Evolutionary conservation across 1,140 invertebrate species (phyloP), one percentile per base, ranked within the genome.

Genomic region (Pectinophora gossypiella): DNA sequence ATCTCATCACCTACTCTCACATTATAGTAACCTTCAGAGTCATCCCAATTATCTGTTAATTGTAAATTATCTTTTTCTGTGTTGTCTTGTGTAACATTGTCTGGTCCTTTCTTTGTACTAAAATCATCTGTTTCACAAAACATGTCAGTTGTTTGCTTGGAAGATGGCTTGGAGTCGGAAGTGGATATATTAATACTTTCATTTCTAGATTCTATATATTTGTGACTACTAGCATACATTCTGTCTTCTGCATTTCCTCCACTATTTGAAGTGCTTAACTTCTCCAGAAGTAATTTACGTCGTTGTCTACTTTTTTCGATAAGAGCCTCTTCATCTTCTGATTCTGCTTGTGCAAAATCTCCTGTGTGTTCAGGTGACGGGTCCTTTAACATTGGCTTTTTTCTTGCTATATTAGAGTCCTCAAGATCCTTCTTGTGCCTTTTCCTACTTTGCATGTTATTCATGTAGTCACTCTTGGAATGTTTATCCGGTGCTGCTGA

Each of bases 1-100:
- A 99, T 82, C 0, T 93, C 92, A 90, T 99, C 98, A 4, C 98
- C 97, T 69, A 99, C 96, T 62, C 97, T 91, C 13, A 99, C 96
- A 49, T 98, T 92, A 81, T 97, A 98, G 87, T 98, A 99, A 42
- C 98, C 98, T 89, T 99, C 98, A 21, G 96, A 93, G 90, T 99
- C 98, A 87, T 99, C 98, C 97, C 98, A 99, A 80, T 99, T 99
- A 84, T 99, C 98, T 19, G 93, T 96, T 13, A 98, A 87, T 67
- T 93, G 93, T 2, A 94, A 93, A 89, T 96, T 97, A 69, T 96
- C 94, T 40, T 91, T 97, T 40, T 91, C 90, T 45, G 91, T 91
- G 58, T 90, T 80, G 64, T 89, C 92, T 89, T 93, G 88, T 56
- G 89, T 90, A 19, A 95, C 90, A 32, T 91, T 91, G 23, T 93